Percentiles rank a stretch among this genome's conserved stretches.
These are phyloP conservation scores for Gadus macrocephalus DNA, from an alignment of 2,113 vertebrate genomes.

Conservation along the genomic window DNA sequence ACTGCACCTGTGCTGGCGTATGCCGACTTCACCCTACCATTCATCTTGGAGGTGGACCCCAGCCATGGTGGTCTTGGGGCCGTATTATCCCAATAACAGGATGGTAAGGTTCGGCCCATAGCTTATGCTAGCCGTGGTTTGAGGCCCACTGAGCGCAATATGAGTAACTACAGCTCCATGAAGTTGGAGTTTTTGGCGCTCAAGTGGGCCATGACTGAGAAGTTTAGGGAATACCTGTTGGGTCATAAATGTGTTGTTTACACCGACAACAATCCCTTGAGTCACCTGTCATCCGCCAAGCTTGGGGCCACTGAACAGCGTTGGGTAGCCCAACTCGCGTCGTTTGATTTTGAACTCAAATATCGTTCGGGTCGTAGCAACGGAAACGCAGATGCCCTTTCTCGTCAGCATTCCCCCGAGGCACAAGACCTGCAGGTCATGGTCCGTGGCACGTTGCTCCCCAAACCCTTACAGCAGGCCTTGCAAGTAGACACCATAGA, in stretches of 20 bases:
- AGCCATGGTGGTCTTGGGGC: no score
- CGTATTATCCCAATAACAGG: no score
- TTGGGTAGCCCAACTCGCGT: no score
- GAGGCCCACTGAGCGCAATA: not conserved
- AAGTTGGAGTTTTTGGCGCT: not conserved
- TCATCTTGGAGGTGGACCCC: no score
- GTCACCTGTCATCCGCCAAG: not conserved
- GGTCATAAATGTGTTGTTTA: not conserved
- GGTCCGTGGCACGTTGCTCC: not conserved
- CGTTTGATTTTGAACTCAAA: no score
- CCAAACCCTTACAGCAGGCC: conserved; percentile 76
- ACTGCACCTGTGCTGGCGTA: not conserved
- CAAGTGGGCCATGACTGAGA: not conserved
- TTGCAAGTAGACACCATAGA: not conserved
- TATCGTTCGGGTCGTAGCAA: no score
- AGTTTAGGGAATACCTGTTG: not conserved
- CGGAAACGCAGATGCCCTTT: no score
- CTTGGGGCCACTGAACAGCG: not conserved
- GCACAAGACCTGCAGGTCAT: not conserved
- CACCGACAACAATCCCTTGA: no score
- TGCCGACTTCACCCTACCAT: not conserved
- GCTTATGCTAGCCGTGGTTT: not conserved
- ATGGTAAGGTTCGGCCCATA: no score
- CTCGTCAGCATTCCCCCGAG: not conserved
- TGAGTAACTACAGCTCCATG: not conserved